A percentile compares a stretch with the other conserved stretches of the same genome.
These are phyloP conservation scores for Forficula auricularia DNA, from an alignment of 1,140 invertebrate species.

Conservation along the genomic window DNA sequence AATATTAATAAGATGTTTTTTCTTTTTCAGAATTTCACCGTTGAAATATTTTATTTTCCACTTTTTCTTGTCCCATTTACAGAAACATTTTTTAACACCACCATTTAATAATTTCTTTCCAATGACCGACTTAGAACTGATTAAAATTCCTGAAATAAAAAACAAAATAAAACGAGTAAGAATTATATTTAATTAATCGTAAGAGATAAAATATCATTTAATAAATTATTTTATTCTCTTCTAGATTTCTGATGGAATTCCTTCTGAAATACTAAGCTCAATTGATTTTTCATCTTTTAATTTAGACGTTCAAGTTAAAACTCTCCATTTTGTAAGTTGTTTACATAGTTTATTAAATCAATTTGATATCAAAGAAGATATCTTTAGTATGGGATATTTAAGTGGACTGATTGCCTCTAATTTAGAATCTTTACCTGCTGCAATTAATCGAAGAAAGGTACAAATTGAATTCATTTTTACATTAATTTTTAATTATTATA, in stretches of 20 bases:
- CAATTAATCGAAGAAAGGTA: constrained; percentile 35
- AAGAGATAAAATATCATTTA: no score
- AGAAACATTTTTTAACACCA: constrained; percentile 42
- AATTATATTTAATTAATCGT: no score
- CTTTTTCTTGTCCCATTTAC: constrained; percentile 38
- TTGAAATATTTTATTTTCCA: constrained; percentile 41
- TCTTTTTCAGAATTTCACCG: constrained; percentile 31
- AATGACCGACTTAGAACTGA: constrained; percentile 27
- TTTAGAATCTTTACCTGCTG: constrained; percentile 34
- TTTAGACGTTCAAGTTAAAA: constrained; percentile 15
- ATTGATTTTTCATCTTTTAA: no score
- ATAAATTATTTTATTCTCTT: no score
- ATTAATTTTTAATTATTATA: constrained; percentile 2
- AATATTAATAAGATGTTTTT: neutral
- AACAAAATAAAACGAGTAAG: constrained; percentile 22
- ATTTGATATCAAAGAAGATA: constrained; percentile 41
- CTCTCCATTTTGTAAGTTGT: constrained; percentile 31
- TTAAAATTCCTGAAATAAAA: constrained; percentile 21
- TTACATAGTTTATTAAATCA: constrained; percentile 39
- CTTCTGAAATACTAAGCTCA: no score
- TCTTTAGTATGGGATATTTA: constrained; percentile 42
- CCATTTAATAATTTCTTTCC: constrained; percentile 40
- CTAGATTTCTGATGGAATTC: no score
- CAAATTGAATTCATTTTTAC: constrained; percentile 10
- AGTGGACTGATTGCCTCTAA: constrained; percentile 41